Conservation (phyloP, 2,888 invertebrate species). For the Harpalus rubripes region DNA sequence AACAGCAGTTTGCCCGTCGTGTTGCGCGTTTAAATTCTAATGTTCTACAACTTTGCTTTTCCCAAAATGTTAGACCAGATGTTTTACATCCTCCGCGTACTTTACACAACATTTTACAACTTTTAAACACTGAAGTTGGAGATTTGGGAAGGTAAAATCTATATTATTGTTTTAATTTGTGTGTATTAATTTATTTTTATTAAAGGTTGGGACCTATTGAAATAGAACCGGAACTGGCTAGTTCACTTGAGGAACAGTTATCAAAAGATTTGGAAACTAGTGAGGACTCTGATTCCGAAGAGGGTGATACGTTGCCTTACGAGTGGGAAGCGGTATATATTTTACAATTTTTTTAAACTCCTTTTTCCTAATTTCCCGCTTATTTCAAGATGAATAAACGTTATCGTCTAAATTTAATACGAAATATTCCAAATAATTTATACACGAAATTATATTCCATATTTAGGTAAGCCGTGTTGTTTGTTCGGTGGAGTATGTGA, state of each 20-base stretch:
- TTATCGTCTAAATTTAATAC: conserved; percentile 4
- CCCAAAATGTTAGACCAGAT: conserved; percentile 85
- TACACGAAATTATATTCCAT: no score
- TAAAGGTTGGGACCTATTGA: conserved; percentile 83
- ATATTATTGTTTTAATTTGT: conserved; percentile 1
- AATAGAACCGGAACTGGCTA: conserved; percentile 79
- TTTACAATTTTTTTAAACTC: conserved; percentile 36
- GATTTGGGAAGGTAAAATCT: conserved; percentile 85
- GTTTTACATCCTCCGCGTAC: conserved; percentile 84
- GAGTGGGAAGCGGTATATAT: conserved; percentile 89
- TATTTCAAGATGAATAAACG: conserved; percentile 12
- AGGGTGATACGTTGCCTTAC: conserved; percentile 86
- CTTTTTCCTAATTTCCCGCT: not conserved
- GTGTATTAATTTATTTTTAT: conserved; percentile 14
- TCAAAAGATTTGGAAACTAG: conserved; percentile 81
- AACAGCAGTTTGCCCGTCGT: conserved; percentile 86
- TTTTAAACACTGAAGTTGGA: conserved; percentile 83
- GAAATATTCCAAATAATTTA: no score
- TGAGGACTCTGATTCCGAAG: conserved; percentile 84
- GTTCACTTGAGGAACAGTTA: conserved; percentile 83
- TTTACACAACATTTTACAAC: conserved; percentile 85
- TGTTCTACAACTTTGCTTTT: conserved; percentile 87
- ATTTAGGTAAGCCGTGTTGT: not conserved
- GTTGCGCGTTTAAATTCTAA: conserved; percentile 90
- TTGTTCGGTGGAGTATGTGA: no score